Evolutionary conservation across 2,888 invertebrate genomes (phyloP).

Genomic region (Brachypterus glaber): DNA sequence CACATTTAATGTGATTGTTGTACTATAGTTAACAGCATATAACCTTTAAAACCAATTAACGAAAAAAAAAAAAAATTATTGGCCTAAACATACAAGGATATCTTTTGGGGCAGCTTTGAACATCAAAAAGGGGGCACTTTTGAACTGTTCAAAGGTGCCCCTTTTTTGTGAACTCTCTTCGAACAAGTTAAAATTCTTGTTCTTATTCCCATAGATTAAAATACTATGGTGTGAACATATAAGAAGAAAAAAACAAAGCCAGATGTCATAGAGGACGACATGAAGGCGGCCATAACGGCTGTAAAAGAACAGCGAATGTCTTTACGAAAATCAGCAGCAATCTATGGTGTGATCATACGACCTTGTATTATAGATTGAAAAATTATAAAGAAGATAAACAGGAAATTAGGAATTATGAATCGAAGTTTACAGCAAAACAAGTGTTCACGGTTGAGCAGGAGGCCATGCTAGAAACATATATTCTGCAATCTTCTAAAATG

Average conservation of each 20-base stretch:
- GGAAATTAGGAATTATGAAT: too few species aligned
- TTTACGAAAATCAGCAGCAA: constrained; percentile 4
- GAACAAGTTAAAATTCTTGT: neutral
- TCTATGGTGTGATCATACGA: constrained; percentile 8
- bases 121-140: neutral
- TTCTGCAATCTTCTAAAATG: constrained; percentile 9
- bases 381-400: too few species aligned
- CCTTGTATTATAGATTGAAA: constrained; percentile 10
- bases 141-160: too few species aligned
- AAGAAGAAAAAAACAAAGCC: constrained; percentile 8
- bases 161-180: neutral
- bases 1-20: too few species aligned
- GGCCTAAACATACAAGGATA: neutral
- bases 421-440: neutral
- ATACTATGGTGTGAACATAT: neutral
- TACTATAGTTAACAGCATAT: too few species aligned
- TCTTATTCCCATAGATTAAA: neutral
- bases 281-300: constrained; percentile 6
- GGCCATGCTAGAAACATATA: constrained; percentile 4
- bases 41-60: too few species aligned
- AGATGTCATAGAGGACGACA: constrained; percentile 8
- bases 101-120: neutral
- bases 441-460: constrained; percentile 4
- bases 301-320: constrained; percentile 6
- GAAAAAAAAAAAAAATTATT: neutral